Conservation (phyloP, 2,797 vertebrate genomes). For the Poeciliopsis infans region DNA sequence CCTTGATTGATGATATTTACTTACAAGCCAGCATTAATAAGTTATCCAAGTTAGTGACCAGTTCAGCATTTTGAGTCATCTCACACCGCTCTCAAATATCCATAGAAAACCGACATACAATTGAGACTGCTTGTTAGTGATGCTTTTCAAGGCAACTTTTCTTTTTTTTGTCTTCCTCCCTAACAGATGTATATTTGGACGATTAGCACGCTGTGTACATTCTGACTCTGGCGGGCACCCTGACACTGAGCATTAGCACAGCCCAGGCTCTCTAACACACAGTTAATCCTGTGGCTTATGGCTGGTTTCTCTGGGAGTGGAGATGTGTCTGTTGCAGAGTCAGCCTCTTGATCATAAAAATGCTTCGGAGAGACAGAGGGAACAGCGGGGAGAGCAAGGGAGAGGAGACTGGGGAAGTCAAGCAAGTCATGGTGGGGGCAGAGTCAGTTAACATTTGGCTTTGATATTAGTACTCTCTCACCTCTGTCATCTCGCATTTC, state of each 20-base stretch:
- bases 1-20: constrained; percentile 9
- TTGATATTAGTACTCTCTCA: constrained; percentile 33
- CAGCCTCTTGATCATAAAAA: constrained; percentile 70
- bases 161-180: constrained; percentile 11
- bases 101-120: constrained; percentile 21
- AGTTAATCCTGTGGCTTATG: constrained; percentile 69
- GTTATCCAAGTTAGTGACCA: constrained; percentile 51
- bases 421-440: not conserved
- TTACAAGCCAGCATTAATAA: constrained; percentile 43
- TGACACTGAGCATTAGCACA: constrained; percentile 50
- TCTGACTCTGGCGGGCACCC: constrained; percentile 33
- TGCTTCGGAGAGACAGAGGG: constrained; percentile 39
- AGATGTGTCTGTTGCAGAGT: constrained; percentile 61
- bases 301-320: constrained; percentile 56
- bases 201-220: constrained; percentile 35
- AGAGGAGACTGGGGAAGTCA: constrained; percentile 9
- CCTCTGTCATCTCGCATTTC: constrained; percentile 26
- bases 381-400: not conserved
- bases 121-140: constrained; percentile 23
- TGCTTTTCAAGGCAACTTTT: constrained; percentile 14
- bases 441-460: constrained; percentile 18
- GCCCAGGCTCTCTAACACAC: constrained; percentile 60
- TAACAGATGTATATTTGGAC: constrained; percentile 26
- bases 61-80: constrained; percentile 27
- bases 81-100: constrained; percentile 34